Evolutionary conservation across 2,888 invertebrate species (phyloP), one percentile per base, ranked within the genome.

Genomic region (Psococerastis gibbosa): DNA sequence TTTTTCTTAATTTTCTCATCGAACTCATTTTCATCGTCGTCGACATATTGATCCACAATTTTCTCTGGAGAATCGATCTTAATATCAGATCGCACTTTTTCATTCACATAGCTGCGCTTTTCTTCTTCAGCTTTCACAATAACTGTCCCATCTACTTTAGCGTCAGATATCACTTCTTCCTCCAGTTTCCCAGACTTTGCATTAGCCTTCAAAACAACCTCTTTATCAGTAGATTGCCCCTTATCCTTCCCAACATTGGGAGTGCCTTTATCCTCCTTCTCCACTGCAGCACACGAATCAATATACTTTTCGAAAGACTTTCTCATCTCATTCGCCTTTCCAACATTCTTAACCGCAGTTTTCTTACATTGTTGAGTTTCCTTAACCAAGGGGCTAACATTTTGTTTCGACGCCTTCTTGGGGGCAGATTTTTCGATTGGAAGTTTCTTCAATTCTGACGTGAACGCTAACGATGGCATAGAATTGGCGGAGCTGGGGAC

Each of bases 401-500:
- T 53, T 2, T 50, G 49, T 45, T 56, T 59, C 11, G 27, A 11
- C 27, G 11, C 27, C 2, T 50, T 49, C 44, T 56, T 59, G 8
- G 11, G 11, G 6, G 27, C 27, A 1, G 49, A n/a, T 15, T 41
- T 51, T 57, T 53, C 3, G 56, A 55, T 5, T 54, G 49, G 31
- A 53, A 56, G 18, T 46, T 53, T n/a, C 55, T 59, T 42, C 58
- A 58, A 5, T 43, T 53, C 43, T 50, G 57, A 27, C 49, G 46
- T 2, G 55, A 55, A 45, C 23, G 53, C 75, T 35, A 85, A 59
- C 0, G 83, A 80, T 1, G 85, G 85, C 43, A 85, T 59, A 49
- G 84, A 84, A 0, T 79, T 78, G 1, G 85, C 84, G 0, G 83
- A 81, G 2, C 81, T 82, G 0, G 85, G 83, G 56, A 82, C 79